Conservation (phyloP, 1,140 invertebrate species). For the Polypedilum pembai region DNA sequence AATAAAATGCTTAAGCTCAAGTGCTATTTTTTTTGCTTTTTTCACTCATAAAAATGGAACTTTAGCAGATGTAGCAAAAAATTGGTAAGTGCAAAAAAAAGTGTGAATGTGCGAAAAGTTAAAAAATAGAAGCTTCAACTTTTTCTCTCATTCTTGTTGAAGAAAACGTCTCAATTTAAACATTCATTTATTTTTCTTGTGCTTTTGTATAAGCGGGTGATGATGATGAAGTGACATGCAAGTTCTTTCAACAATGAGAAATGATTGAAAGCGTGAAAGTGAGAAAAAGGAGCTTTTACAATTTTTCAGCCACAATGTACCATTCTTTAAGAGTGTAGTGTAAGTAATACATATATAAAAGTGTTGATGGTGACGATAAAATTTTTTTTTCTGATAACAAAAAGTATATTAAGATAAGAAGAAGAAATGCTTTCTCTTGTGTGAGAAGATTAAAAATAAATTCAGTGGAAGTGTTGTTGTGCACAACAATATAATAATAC, state of each 20-base stretch:
- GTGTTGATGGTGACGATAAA: background rate
- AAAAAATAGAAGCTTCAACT: background rate
- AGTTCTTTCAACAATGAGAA: background rate
- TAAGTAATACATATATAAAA: too few species aligned
- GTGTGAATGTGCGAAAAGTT: background rate
- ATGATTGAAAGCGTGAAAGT: too few species aligned
- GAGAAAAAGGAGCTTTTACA: conserved; percentile 8
- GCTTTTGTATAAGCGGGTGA: background rate
- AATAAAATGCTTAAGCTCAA: background rate
- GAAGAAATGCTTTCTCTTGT: background rate
- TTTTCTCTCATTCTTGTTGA: too few species aligned
- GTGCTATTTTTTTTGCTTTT: background rate
- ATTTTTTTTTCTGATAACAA: background rate
- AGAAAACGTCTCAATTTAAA: background rate
- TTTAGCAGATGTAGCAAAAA: background rate
- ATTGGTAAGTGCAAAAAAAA: background rate
- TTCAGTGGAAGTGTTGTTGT: conserved; percentile 21
- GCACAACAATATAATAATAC: conserved; percentile 36
- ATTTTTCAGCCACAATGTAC: conserved; percentile 15
- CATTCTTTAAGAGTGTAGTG: conserved; percentile 15
- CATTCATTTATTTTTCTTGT: background rate
- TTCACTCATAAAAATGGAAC: background rate
- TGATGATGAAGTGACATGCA: background rate
- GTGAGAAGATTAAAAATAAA: background rate
- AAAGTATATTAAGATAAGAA: background rate